These are phyloP conservation scores for Drosophila funebris DNA, from an alignment of 1,140 invertebrate genomes.

Conservation along the genomic window DNA sequence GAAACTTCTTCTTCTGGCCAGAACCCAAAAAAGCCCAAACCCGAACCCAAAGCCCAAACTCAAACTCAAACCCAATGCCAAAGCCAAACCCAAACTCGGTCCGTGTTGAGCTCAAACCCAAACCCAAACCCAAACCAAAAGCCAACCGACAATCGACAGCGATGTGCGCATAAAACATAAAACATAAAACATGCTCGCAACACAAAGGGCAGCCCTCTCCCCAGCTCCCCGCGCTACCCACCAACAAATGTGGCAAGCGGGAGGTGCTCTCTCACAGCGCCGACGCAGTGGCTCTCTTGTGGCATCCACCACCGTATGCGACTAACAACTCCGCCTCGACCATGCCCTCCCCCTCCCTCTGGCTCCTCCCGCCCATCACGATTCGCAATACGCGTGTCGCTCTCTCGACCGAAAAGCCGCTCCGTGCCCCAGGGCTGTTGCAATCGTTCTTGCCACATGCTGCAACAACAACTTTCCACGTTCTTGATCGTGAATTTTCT, in stretches of 20 bases:
- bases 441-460: conserved; percentile 17
- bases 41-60: not conserved
- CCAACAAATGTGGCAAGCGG: not conserved
- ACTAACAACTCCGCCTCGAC: conserved; percentile 62
- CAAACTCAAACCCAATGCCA: not conserved
- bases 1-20: not conserved
- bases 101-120: not conserved
- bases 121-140: not conserved
- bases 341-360: not conserved
- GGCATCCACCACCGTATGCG: conserved; percentile 57
- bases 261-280: conserved; percentile 53
- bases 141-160: conserved; percentile 8
- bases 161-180: conserved; percentile 39
- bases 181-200: conserved; percentile 40
- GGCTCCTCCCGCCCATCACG: not conserved
- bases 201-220: conserved; percentile 34
- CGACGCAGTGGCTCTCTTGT: conserved; percentile 37
- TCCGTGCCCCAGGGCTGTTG: not conserved
- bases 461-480: conserved; percentile 74
- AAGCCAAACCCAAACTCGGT: not conserved
- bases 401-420: conserved; percentile 51
- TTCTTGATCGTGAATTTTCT: conserved; percentile 83
- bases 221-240: no score
- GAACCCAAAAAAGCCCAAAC: not conserved
- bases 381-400: conserved; percentile 70